Percentiles rank a stretch among this genome's conserved stretches.
Evolutionary conservation across 1,140 invertebrate genomes (phyloP).

Genomic region (Diorhabda elongata): DNA sequence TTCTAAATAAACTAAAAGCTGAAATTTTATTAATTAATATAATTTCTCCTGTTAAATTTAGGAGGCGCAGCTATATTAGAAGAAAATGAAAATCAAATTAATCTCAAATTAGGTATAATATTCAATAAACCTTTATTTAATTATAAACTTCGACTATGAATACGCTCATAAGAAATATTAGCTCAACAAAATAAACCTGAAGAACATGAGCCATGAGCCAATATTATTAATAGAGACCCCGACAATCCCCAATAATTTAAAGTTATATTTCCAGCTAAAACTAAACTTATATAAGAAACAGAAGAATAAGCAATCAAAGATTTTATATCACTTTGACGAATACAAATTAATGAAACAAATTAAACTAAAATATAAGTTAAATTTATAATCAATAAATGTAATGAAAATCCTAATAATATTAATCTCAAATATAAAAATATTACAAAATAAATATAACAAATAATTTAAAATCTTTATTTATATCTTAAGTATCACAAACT

Average conservation of each 20-base stretch:
- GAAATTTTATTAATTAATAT: too few species aligned
- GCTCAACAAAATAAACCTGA: slow-evolving; percentile 66
- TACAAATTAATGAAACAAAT: slow-evolving; percentile 55
- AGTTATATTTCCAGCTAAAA: slow-evolving; percentile 51
- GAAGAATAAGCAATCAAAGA: slow-evolving; percentile 62
- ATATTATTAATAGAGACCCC: slow-evolving; percentile 56
- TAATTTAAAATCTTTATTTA: too few species aligned
- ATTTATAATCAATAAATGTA: too few species aligned
- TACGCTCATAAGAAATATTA: slow-evolving; percentile 59
- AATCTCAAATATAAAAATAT: too few species aligned
- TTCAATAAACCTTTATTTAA: slow-evolving; percentile 51
- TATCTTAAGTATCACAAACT: too few species aligned
- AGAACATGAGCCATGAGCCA: slow-evolving; percentile 61
- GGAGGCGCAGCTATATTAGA: slow-evolving; percentile 51
- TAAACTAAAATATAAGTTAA: too few species aligned
- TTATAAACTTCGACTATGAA: slow-evolving; percentile 47
- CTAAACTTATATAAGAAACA: slow-evolving; percentile 56
- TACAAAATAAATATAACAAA: too few species aligned
- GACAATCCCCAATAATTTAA: slow-evolving; percentile 48
- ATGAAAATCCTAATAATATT: too few species aligned
- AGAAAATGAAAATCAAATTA: slow-evolving; percentile 57
- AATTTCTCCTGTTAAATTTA: slow-evolving; percentile 56
- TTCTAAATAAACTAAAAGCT: too few species aligned
- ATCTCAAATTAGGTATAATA: slow-evolving; percentile 50
- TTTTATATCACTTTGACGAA: slow-evolving; percentile 59